A percentile compares a stretch with the other conserved stretches of the same genome.
Evolutionary conservation across 2,888 invertebrate species (phyloP).

Genomic region (Erebia palarica): DNA sequence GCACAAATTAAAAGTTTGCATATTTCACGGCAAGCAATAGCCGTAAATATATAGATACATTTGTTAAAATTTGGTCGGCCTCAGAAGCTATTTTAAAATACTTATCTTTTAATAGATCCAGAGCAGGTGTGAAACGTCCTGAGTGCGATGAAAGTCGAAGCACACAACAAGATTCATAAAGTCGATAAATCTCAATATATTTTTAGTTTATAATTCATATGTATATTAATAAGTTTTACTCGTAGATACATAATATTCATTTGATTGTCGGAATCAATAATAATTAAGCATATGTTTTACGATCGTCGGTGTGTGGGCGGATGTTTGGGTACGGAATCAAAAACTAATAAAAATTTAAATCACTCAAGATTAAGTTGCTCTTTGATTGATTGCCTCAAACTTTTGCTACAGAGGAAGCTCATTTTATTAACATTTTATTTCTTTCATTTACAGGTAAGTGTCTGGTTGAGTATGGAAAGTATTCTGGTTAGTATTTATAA

Average conservation of each 20-base stretch:
- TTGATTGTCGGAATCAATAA: neutral
- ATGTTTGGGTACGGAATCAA: conserved; percentile 6
- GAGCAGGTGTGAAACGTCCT: too few species aligned
- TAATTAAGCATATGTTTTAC: conserved; percentile 1
- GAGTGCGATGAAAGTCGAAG: too few species aligned
- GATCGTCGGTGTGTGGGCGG: conserved; percentile 5
- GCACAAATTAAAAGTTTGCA: too few species aligned
- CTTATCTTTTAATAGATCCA: too few species aligned
- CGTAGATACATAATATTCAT: neutral
- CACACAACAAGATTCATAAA: neutral
- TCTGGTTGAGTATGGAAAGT: neutral
- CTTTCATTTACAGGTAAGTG: conserved; percentile 12
- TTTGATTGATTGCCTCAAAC: conserved; percentile 6
- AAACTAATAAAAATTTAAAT: conserved; percentile 9
- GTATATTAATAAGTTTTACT: neutral
- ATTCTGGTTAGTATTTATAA: neutral
- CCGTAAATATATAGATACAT: too few species aligned
- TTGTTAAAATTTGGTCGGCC: too few species aligned
- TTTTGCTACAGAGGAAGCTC: conserved; percentile 5
- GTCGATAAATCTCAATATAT: neutral
- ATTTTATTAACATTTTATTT: neutral
- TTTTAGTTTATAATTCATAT: neutral
- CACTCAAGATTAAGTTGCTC: neutral
- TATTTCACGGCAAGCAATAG: too few species aligned
- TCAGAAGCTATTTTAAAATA: too few species aligned